Evolutionary conservation across 2,797 vertebrate species (phyloP), one percentile per base, ranked within the genome.

Genomic region (Myoxocephalus aenaeus): DNA sequence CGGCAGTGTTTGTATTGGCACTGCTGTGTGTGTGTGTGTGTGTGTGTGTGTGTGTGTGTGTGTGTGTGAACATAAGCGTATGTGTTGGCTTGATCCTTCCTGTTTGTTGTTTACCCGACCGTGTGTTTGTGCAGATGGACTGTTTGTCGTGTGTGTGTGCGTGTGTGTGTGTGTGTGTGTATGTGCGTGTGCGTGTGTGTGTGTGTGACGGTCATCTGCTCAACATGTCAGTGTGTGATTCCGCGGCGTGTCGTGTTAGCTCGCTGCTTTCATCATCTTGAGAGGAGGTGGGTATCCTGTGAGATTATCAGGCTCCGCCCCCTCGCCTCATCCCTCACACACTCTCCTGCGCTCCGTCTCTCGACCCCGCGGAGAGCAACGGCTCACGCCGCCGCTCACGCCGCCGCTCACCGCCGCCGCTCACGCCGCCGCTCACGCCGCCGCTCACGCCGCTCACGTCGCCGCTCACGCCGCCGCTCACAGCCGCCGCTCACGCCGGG

Each of bases 241-340:
- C 82, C 80, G 61, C 29, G 36, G 62, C 27, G 79, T 85, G 84
- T 84, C 51, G 74, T 85, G 66, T 87, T 84, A 81, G 87, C 80
- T 84, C 46, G 0, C 51, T 77, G 82, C 83, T 84, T 90, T 89
- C 88, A 90, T 90, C 90, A 89, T 90, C 81, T 86, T 77, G 86
- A 88, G 75, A 90, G 88, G 75, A 84, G 76, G 77, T 83, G 77
- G 77, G 79, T 69, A 75, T 74, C 56, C 61, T 78, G 77, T 70
- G 57, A 82, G 89, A 85, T 88, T 83, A 88, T 13, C 34, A 42
- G 40, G 40, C 40, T 42, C 40, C 40, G 0, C 46, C 63, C 63
- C 11, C 48, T 56, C 48, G 70, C 22, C 57, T 84, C 34, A 70
- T 71, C 67, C 56, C 40, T 77, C 25, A 65, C 17, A 78, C 58